Evolutionary conservation across 2,888 invertebrate species (phyloP), one percentile per base, ranked within the genome.

Genomic region (Glomeris marginata): DNA sequence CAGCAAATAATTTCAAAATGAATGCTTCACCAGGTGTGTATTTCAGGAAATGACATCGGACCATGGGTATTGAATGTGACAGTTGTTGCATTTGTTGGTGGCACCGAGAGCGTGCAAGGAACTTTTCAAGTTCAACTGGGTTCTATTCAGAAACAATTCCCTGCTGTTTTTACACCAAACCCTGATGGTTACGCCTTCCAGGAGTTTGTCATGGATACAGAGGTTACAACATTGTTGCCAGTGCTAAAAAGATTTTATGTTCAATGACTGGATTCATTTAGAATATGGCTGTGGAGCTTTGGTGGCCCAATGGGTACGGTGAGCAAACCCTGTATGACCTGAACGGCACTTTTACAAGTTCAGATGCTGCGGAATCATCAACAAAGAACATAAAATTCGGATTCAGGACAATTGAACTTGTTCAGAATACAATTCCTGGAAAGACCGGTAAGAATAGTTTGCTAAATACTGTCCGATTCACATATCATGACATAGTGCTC

Each of bases 241-340:
- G 28, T 28, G 28, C n/a, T n/a, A n/a, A n/a, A n/a, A n/a, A n/a
- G n/a, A n/a, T n/a, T n/a, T n/a, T n/a, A n/a, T n/a, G n/a, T n/a
- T n/a, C n/a, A n/a, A n/a, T n/a, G n/a, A n/a, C n/a, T n/a, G n/a
- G n/a, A n/a, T 43, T 1, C 1, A 1, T 44, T 36, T 45, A 49
- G 54, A 11, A 28, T 11, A 59, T 64, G 33, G 59, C 65, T 43
- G 74, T 83, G 0, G 64, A 74, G 41, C 59, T 74, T 18, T 97
- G 97, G 97, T 97, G 94, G 94, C 97, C 97, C 0, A 92, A 90
- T 67, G 94, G 91, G 20, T 84, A 78, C 60, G 92, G 92, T 1
- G 65, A 74, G 1, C 91, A 85, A 63, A 73, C 73, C 1, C 68
- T 95, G 2, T 95, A 95, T 62, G 67, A 72, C 5, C 62, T 87